Conservation (phyloP, 2,797 vertebrate genomes). For the Anguilla megastoma region DNA sequence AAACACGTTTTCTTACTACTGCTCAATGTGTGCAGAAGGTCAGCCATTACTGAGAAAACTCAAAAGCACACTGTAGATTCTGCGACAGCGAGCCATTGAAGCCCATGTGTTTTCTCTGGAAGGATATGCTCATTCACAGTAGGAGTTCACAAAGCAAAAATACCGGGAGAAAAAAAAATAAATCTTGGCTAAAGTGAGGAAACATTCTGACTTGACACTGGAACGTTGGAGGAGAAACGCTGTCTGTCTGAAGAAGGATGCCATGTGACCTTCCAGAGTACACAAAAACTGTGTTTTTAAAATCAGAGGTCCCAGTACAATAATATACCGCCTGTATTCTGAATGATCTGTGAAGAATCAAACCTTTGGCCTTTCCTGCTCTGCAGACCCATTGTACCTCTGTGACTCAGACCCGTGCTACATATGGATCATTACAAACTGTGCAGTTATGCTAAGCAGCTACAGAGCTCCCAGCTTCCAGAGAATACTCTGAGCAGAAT, state of each 20-base stretch:
- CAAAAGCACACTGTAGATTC: background rate
- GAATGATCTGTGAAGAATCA: slow-evolving; percentile 19
- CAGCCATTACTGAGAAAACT: background rate
- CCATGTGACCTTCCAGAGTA: slow-evolving; percentile 3
- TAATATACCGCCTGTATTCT: background rate
- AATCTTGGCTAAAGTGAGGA: background rate
- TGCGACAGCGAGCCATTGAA: slow-evolving; percentile 1
- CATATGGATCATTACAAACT: background rate
- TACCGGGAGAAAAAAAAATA: background rate
- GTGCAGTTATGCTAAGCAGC: background rate
- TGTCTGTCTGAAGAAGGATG: background rate
- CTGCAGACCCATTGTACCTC: background rate
- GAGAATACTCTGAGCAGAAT: background rate
- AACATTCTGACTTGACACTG: slow-evolving; percentile 13
- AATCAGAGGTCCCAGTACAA: slow-evolving; percentile 22
- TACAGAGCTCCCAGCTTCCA: background rate
- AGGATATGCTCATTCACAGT: background rate
- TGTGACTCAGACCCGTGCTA: background rate
- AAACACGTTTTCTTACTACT: background rate
- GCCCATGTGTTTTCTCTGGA: slow-evolving; percentile 19
- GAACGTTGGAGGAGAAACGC: slow-evolving; percentile 2
- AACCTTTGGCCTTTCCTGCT: slow-evolving; percentile 15
- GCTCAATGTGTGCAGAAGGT: background rate
- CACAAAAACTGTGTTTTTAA: slow-evolving; percentile 13
- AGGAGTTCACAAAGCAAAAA: slow-evolving; percentile 1